Conservation (phyloP, 2,888 invertebrate genomes). For the Phortica okadai region DNA sequence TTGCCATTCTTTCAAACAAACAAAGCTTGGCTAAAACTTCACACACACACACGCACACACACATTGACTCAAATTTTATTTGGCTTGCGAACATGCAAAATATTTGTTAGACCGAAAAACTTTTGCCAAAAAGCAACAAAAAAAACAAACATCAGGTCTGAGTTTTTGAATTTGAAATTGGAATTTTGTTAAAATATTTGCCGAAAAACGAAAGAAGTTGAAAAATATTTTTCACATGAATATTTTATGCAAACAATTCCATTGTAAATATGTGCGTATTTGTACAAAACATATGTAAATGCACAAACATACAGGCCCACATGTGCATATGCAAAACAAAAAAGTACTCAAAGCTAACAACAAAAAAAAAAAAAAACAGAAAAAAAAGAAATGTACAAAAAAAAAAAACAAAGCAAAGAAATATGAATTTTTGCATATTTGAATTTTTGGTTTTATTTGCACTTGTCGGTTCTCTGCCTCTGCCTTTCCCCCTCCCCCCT, state of each 20-base stretch:
- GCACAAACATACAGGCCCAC: neutral
- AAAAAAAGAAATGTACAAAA: too few relatives aligned
- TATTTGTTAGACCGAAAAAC: slow-evolving; percentile 4
- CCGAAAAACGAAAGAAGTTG: neutral
- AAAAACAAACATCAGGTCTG: slow-evolving; percentile 10
- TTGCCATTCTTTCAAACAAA: neutral
- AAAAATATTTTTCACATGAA: slow-evolving; percentile 7
- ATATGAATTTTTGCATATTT: slow-evolving; percentile 48
- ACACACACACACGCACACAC: neutral
- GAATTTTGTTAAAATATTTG: slow-evolving; percentile 1
- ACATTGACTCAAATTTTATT: slow-evolving; percentile 22
- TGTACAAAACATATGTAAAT: slow-evolving; percentile 35
- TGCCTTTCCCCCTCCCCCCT: neutral
- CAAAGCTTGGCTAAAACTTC: neutral
- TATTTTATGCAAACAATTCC: slow-evolving; percentile 28
- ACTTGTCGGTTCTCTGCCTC: slow-evolving; percentile 38
- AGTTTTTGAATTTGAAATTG: slow-evolving; percentile 18
- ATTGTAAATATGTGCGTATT: slow-evolving; percentile 35
- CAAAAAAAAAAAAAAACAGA: neutral
- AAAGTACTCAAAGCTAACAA: neutral
- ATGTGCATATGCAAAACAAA: neutral
- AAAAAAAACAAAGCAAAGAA: slow-evolving; percentile 21
- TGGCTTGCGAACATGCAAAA: slow-evolving; percentile 22
- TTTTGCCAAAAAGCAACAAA: slow-evolving; percentile 6
- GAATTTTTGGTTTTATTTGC: slow-evolving; percentile 37